Evolutionary conservation across 1,140 invertebrate genomes (phyloP).

Genomic region (Centruroides sculpturatus): DNA sequence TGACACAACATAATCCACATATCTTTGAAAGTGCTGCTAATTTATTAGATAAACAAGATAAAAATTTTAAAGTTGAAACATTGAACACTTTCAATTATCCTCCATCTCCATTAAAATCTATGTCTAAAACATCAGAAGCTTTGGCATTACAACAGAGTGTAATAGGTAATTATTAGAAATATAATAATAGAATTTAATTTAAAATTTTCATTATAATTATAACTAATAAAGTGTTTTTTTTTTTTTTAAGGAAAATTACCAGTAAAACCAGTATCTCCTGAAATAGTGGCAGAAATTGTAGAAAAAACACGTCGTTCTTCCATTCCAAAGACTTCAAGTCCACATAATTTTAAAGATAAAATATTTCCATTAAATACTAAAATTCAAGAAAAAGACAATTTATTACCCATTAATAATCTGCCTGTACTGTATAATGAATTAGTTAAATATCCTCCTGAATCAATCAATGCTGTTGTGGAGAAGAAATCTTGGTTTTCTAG

Average conservation of each 20-base stretch:
- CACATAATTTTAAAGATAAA: neutral
- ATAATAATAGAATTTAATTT: neutral
- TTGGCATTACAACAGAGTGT: slow-evolving; percentile 22
- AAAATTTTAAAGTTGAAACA: neutral
- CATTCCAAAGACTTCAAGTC: neutral
- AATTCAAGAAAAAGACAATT: neutral
- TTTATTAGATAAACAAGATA: neutral
- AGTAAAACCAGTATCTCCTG: slow-evolving; percentile 16
- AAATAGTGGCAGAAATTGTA: slow-evolving; percentile 18
- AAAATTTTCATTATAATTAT: neutral
- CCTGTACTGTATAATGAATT: slow-evolving; percentile 1
- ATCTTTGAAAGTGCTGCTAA: slow-evolving; percentile 7
- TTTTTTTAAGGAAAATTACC: slow-evolving; percentile 12
- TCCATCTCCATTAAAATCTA: slow-evolving; percentile 13
- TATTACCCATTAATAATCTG: neutral
- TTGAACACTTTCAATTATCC: neutral
- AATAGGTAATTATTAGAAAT: slow-evolving; percentile 15
- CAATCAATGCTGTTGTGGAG: slow-evolving; percentile 8
- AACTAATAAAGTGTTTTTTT: slow-evolving; percentile 4
- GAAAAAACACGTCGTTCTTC: slow-evolving; percentile 6
- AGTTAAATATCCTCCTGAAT: slow-evolving; percentile 9
- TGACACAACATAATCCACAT: slow-evolving; percentile 16
- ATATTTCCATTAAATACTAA: neutral
- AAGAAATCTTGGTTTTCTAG: slow-evolving; percentile 13
- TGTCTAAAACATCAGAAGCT: slow-evolving; percentile 19